Evolutionary conservation across 2,113 vertebrate genomes (phyloP), one percentile per base, ranked within the genome.

Genomic region (Ptilonorhynchus violaceus): DNA sequence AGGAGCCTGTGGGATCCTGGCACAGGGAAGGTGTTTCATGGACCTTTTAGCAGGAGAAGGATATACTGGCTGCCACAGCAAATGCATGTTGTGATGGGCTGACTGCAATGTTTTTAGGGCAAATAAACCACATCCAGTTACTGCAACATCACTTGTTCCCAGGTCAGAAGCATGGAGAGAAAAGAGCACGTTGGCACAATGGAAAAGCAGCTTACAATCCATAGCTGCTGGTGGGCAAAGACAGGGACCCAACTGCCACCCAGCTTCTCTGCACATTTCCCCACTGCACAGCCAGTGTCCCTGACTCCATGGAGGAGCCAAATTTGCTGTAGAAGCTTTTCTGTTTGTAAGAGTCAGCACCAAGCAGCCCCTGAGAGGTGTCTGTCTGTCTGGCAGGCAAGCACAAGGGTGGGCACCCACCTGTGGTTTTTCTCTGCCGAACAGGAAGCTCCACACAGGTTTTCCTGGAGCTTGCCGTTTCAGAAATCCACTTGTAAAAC

Each of bases 331-430:
- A 66, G 37, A 58, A 72, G 50, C 62, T 67, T 88, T 88, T 66
- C 70, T 46, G 46, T 13, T 68, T n/a, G 60, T 78, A 85, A 69
- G 37, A 95, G 49, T 47, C 17, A 1, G 37, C 1, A 0, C 53
- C 47, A 87, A 84, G 58, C 69, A 68, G 52, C 35, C 19, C 24
- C 28, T 7, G 5, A 33, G n/a, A 28, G 27, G 22, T 27, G 9
- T 55, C 85, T 23, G 39, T 68, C 28, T 89, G 3, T 13, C 63
- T 1, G 1, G 33, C 58, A 75, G 70, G 28, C 62, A 31, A 24
- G 70, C 0, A 0, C 3, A 2, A 64, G 77, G 23, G 21, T 52
- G 53, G 10, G 33, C 1, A 0, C 17, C n/a, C 9, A 28, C 37
- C 39, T 6, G 0, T 44, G 62, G 64, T 37, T 20, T 39, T 94